Evolutionary conservation across 1,140 invertebrate genomes (phyloP).

Genomic region (Drosophila nasuta): DNA sequence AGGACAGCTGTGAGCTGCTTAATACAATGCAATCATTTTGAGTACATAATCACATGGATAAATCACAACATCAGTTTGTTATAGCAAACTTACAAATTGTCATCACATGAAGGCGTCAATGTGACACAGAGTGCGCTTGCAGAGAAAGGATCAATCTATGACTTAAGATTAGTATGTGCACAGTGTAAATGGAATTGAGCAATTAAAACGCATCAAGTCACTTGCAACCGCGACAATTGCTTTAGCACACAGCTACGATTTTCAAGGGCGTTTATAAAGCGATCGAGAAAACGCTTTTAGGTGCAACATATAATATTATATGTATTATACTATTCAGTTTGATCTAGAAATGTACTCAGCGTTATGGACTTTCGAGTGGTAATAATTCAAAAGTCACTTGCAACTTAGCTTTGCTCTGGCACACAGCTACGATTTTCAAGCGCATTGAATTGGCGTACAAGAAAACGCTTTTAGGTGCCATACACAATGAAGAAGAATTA

Average conservation of each 20-base stretch:
- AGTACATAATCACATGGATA: slow-evolving; percentile 62
- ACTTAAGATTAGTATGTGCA: slow-evolving; percentile 31
- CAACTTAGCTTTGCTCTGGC: slow-evolving; percentile 50
- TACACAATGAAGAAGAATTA: not conserved
- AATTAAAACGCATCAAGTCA: slow-evolving; percentile 33
- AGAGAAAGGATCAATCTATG: not conserved
- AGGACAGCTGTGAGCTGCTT: slow-evolving; percentile 42
- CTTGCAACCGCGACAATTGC: slow-evolving; percentile 53
- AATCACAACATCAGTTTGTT: slow-evolving; percentile 48
- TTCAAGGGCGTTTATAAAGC: slow-evolving; percentile 62
- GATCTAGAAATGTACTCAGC: slow-evolving; percentile 33
- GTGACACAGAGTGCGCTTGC: slow-evolving; percentile 80
- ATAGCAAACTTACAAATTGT: slow-evolving; percentile 77
- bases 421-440: slow-evolving; percentile 61
- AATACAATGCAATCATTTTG: slow-evolving; percentile 59
- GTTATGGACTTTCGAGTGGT: slow-evolving; percentile 30
- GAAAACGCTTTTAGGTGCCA: slow-evolving; percentile 79
- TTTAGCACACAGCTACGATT: slow-evolving; percentile 77
- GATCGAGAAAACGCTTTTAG: slow-evolving; percentile 55
- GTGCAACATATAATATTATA: slow-evolving; percentile 21
- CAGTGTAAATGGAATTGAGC: slow-evolving; percentile 50
- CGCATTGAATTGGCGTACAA: slow-evolving; percentile 49
- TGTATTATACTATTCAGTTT: not conserved
- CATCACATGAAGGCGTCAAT: slow-evolving; percentile 57
- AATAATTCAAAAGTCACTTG: slow-evolving; percentile 39